Evolutionary conservation across 2,888 invertebrate genomes (phyloP), one percentile per base, ranked within the genome.

Genomic region (Drosophila nigricruria): DNA sequence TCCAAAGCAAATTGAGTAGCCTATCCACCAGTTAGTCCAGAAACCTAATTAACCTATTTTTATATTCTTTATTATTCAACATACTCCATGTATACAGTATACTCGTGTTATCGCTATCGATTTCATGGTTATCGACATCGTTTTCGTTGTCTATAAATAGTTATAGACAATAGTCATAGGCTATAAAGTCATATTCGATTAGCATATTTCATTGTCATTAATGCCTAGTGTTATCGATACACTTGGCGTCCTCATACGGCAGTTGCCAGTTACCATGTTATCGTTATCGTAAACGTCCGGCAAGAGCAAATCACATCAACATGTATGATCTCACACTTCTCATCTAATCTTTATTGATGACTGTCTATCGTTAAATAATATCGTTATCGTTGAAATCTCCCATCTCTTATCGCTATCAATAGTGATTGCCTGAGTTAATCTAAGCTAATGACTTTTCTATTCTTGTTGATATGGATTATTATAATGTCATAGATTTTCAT

Each of bases 1-100:
- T 10, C n/a, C 32, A 23, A 34, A 20, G 8, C n/a, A 16, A 16
- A 20, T 52, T 52, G 34, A 34, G 23, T 10, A 16, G 32, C 34
- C 73, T 36, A 69, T 62, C 71, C 76, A 71, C 56, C 56, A 30
- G 42, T 58, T 63, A 56, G 67, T 71, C 53, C 66, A 71, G 42
- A 45, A 42, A 40, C 16, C 42, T 8, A 47, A 27, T 27, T 25
- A 5, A 27, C 4, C 45, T 10, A 47, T 27, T 25, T n/a, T 14
- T 25, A 14, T 30, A 10, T 34, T 34, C 10, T 5, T 12, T 18
- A 5, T 2, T 38, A 20, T 5, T 32, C 8, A 20, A 14, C 32
- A 50, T 50, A 14, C 16, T 32, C 16, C 20, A 50, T 20, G 6
- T 1, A 16, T 27, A 30, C 12, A 12, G 6, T 10, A 34, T 23